Evolutionary conservation across 2,797 vertebrate genomes (phyloP).

Genomic region (Danionella dracula): DNA sequence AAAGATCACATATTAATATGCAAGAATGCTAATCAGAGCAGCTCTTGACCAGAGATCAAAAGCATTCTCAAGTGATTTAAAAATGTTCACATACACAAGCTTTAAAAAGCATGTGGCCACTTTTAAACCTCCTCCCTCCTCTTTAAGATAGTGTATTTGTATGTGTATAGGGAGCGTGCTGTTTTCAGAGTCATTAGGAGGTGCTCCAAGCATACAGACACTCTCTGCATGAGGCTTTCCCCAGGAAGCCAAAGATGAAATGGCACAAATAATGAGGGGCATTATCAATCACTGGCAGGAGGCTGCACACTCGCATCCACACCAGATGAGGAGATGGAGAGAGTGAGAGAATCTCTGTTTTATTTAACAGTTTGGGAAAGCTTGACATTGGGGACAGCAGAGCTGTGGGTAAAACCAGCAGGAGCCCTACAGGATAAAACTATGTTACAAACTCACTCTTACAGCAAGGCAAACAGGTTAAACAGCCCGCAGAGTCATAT

Average conservation of each 20-base stretch:
- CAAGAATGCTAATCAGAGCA: background rate
- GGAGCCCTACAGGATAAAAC: slow-evolving; percentile 1
- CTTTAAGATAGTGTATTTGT: background rate
- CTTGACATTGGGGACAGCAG: slow-evolving; percentile 10
- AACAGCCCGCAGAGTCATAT: background rate
- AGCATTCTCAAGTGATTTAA: background rate
- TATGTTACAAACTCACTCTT: slow-evolving; percentile 1
- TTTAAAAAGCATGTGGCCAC: background rate
- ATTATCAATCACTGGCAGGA: slow-evolving; percentile 59
- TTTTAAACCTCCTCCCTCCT: slow-evolving; percentile 1
- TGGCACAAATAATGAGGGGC: slow-evolving; percentile 61
- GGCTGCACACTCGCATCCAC: slow-evolving; percentile 37
- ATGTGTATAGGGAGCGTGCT: slow-evolving; percentile 17
- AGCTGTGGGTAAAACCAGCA: slow-evolving; percentile 4
- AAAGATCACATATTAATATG: background rate
- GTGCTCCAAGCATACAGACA: slow-evolving; percentile 53
- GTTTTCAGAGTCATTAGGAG: slow-evolving; percentile 44
- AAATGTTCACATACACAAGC: slow-evolving; percentile 15
- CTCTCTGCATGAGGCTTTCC: slow-evolving; percentile 52
- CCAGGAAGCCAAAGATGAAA: slow-evolving; percentile 58
- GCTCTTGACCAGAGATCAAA: slow-evolving; percentile 4
- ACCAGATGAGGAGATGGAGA: slow-evolving; percentile 26
- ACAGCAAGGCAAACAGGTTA: slow-evolving; percentile 16
- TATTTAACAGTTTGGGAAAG: slow-evolving; percentile 37
- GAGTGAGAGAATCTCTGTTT: slow-evolving; percentile 17